Evolutionary conservation across 2,113 vertebrate species (phyloP), one percentile per base, ranked within the genome.

Genomic region (Perca flavescens): DNA sequence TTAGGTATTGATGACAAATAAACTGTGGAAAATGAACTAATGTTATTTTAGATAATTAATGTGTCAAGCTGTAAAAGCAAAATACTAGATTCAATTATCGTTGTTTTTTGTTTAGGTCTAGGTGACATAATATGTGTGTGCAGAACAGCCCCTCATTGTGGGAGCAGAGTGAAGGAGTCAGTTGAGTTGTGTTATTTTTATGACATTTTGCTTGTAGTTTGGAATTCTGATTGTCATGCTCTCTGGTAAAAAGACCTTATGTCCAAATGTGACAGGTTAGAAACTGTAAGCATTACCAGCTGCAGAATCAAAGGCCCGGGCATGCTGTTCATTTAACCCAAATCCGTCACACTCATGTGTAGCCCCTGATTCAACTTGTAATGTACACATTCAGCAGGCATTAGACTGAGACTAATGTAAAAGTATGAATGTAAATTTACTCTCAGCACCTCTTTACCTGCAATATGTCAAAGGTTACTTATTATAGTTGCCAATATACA

Each of bases 141-240:
- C 58, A 60, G 78, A 89, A 87, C 76, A 86, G 68, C 70, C 67
- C 60, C 52, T 77, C 22, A 25, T 87, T 86, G 77, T 81, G 68
- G 84, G 85, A 80, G 75, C 77, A 46, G 56, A 62, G 61, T 25
- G 77, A 79, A 74, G 83, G 57, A 92, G 79, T 91, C 79, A 63
- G 61, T 82, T 82, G 78, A 62, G 81, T 83, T 84, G 70, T 92
- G 79, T 92, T 92, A 92, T 92, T 94, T 93, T 93, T 93, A 93
- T 79, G 77, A 85, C 86, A 43, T 92, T 94, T 94, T 93, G 90
- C 92, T 93, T 91, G 91, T 93, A 92, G 86, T 90, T 94, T 91
- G 89, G 93, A 94, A 93, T 94, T 93, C 84, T 76, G 84, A 93
- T 93, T 93, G 92, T 94, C 92, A 94, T 85, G 86, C 86, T 93